Evolutionary conservation across 2,797 vertebrate genomes (phyloP), one percentile per base, ranked within the genome.

Genomic region (Sebastes variabilis): DNA sequence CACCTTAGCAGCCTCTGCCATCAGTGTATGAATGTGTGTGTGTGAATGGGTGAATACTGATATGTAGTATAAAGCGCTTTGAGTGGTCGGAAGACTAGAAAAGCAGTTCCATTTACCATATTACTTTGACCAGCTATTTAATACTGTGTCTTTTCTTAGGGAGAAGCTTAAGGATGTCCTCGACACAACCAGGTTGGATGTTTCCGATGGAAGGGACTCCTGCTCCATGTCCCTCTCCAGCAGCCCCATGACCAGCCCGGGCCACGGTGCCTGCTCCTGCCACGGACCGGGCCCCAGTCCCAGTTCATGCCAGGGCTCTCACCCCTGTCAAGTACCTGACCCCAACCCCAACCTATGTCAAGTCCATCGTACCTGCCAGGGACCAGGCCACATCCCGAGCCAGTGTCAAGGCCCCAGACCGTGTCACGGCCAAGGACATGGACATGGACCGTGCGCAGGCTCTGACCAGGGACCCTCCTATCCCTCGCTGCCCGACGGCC

Each of bases 161-260:
- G 97, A 97, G 91, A 99, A 99, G 93, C 96, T 99, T 62, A 97
- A 96, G 27, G 98, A 99, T 72, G 95, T 99, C 89, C 95, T 99
- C 9, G 97, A 97, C 66, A 90, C 92, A 2, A 95, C 95, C 81
- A 95, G 89, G 69, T 85, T 97, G 85, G 96, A 97, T 0, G 73
- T 94, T 55, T 85, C 89, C 0, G 90, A 95, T 59, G 95, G 90
- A 5, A 93, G 97, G 70, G 96, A 96, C 75, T 2, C 80, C 25
- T 96, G 95, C 38, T 93, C 93, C 71, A 78, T 96, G 88, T 86
- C 93, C 64, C 96, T 95, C 5, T 86, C 95, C 0, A 96, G 95
- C 88, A 93, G 93, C 81, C 90, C 95, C 69, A 93, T 95, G 89
- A 68, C 89, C 72, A 94, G 93, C 87, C 89, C 94, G 0, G 89